These are phyloP conservation scores for Microhierax caerulescens DNA, from an alignment of 2,797 vertebrate genomes.

Conservation along the genomic window DNA sequence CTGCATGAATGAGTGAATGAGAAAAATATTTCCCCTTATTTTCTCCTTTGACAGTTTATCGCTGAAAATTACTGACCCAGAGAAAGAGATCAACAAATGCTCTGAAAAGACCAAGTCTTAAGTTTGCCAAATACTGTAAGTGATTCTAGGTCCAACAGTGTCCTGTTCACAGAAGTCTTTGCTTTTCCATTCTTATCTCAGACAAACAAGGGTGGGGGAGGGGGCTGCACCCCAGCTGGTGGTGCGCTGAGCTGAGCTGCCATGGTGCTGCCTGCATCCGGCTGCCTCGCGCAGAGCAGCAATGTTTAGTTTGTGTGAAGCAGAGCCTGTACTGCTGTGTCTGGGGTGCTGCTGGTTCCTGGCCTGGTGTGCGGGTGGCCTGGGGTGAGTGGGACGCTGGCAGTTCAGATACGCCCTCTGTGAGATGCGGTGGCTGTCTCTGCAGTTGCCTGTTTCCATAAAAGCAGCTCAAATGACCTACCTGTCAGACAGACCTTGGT, in stretches of 20 bases:
- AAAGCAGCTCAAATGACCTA: not conserved
- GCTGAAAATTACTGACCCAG: not conserved
- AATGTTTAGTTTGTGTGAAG: rapidly evolving
- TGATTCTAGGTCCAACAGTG: not conserved
- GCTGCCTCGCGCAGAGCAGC: not conserved
- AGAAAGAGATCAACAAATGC: not conserved
- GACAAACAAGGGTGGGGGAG: rapidly evolving
- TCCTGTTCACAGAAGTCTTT: not conserved
- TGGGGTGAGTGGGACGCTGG: too few species aligned
- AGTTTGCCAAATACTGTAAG: not conserved
- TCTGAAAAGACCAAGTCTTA: not conserved
- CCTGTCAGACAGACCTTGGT: not conserved
- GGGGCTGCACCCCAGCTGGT: not conserved
- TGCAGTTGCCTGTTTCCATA: too few species aligned
- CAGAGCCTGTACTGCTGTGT: not conserved
- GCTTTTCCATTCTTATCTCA: not conserved
- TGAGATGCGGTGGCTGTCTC: not conserved
- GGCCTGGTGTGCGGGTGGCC: rapidly evolving
- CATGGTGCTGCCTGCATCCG: not conserved
- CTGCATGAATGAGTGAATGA: not conserved
- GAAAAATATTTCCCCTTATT: not conserved
- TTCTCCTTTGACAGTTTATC: not conserved
- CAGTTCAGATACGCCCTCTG: not conserved
- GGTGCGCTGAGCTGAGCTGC: not conserved
- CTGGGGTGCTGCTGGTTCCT: rapidly evolving